Percentiles rank a stretch among this genome's conserved stretches.
These are phyloP conservation scores for Rhagonycha fulva DNA, from an alignment of 2,888 invertebrate species.

Conservation along the genomic window DNA sequence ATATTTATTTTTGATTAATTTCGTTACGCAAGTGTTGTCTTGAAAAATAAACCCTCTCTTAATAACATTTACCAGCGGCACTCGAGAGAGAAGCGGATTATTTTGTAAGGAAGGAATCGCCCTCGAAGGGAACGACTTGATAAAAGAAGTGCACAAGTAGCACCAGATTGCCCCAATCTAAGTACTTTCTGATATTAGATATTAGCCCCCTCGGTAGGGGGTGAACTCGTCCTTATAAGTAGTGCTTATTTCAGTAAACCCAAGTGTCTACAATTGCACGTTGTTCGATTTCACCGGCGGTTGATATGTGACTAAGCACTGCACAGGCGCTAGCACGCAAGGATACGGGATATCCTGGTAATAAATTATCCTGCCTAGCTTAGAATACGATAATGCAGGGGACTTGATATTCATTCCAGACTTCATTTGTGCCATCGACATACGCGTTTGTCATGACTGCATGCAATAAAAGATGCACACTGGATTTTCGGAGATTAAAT, in stretches of 20 bases:
- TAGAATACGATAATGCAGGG: slow-evolving; percentile 29
- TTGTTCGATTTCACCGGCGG: slow-evolving; percentile 31
- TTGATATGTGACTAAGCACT: slow-evolving; percentile 43
- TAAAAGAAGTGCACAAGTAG: slow-evolving; percentile 33
- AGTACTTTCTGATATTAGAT: slow-evolving; percentile 45
- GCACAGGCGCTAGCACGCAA: slow-evolving; percentile 50
- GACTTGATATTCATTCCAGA: slow-evolving; percentile 40
- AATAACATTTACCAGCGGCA: slow-evolving; percentile 14
- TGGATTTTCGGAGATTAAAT: slow-evolving; percentile 44
- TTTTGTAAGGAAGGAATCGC: slow-evolving; percentile 6
- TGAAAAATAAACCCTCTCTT: neutral
- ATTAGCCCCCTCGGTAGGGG: slow-evolving; percentile 35
- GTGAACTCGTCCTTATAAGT: slow-evolving; percentile 25
- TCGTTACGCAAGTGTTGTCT: neutral
- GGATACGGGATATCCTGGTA: slow-evolving; percentile 51
- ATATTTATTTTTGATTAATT: slow-evolving; percentile 28
- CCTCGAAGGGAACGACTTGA: slow-evolving; percentile 20
- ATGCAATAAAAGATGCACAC: slow-evolving; percentile 46
- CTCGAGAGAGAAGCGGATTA: slow-evolving; percentile 13
- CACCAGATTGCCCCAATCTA: slow-evolving; percentile 38
- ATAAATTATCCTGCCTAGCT: slow-evolving; percentile 49
- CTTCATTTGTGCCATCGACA: slow-evolving; percentile 50
- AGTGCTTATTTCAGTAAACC: slow-evolving; percentile 13
- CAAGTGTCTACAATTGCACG: slow-evolving; percentile 26
- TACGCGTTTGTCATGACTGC: slow-evolving; percentile 49